Percentiles rank a stretch among this genome's conserved stretches.
Evolutionary conservation across 2,888 invertebrate species (phyloP).

Genomic region (Mythimna vitellina): DNA sequence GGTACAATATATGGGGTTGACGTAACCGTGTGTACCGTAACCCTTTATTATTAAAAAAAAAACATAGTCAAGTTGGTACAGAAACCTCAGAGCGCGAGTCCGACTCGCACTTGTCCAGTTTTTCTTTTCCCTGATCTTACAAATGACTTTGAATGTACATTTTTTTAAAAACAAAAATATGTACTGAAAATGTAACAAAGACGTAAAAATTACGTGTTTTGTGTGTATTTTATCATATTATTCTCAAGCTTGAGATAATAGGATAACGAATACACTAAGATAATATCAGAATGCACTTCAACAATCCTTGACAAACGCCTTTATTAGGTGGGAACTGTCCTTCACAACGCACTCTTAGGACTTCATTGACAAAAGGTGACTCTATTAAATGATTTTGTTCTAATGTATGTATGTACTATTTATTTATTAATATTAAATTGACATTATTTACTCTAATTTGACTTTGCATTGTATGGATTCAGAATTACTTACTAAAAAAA

Average conservation of each 20-base stretch:
- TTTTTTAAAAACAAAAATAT: neutral
- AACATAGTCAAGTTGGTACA: too few relatives aligned
- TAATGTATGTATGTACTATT: constrained; percentile 12
- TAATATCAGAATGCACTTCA: constrained; percentile 56
- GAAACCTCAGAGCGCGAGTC: too few relatives aligned
- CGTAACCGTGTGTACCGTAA: too few relatives aligned
- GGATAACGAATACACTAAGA: constrained; percentile 49
- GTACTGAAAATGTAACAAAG: constrained; percentile 11
- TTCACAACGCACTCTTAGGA: constrained; percentile 42
- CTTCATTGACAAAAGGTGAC: constrained; percentile 44
- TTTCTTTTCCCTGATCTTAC: neutral
- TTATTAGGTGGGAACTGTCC: constrained; percentile 45
- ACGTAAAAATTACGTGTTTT: constrained; percentile 1
- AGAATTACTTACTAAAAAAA: too few relatives aligned
- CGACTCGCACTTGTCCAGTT: too few relatives aligned
- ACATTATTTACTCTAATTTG: too few relatives aligned
- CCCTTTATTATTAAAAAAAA: too few relatives aligned
- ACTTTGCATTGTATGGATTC: too few relatives aligned
- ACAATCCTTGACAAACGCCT: constrained; percentile 50
- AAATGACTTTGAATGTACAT: neutral
- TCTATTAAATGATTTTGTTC: constrained; percentile 24
- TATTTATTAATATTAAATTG: too few relatives aligned
- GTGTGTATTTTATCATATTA: constrained; percentile 18
- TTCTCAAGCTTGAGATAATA: constrained; percentile 35
- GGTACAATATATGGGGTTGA: too few relatives aligned